Evolutionary conservation across 1,140 invertebrate genomes (phyloP), one percentile per base, ranked within the genome.

Genomic region (Theocolax elegans): DNA sequence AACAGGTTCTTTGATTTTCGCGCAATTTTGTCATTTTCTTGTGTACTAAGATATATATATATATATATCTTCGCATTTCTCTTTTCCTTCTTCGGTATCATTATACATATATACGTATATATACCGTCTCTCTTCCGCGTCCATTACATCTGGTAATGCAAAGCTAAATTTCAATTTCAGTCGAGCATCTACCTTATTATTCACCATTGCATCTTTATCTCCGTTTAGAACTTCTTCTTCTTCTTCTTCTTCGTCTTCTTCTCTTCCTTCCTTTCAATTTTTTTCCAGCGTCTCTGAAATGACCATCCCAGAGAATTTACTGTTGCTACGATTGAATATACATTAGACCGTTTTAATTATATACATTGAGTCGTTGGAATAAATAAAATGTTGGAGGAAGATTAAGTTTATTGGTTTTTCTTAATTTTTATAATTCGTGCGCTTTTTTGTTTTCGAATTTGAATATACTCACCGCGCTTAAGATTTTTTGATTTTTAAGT

Each of bases 91-190:
- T 27, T 27, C 51, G 27, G n/a, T 29, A 29, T 54, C 51, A 54
- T 54, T 54, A 51, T 51, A n/a, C n/a, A n/a, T n/a, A n/a, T n/a
- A n/a, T n/a, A n/a, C n/a, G n/a, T n/a, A n/a, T n/a, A n/a, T n/a
- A n/a, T n/a, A n/a, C n/a, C n/a, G 42, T 17, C 42, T 15, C 17
- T 56, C 23, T 31, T 68, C 67, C 67, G 58, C 56, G 29, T 51
- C 54, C 56, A 68, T 68, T 68, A 68, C 66, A 62, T 62, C 67
- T 68, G 21, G 67, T 68, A 68, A 68, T 68, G 67, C 67, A 68
- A 68, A 53, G 67, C 59, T 54, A 70, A 70, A 70, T 70, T 64
- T 70, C 67, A 70, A 70, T 70, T 70, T 70, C 48, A 70, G 38
- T 25, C 31, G 44, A 67, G 44, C 54, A 27, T 40, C 25, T 56